These are phyloP conservation scores for Lasiurus borealis DNA, from an alignment of 2,113 vertebrate species.

Conservation along the genomic window DNA sequence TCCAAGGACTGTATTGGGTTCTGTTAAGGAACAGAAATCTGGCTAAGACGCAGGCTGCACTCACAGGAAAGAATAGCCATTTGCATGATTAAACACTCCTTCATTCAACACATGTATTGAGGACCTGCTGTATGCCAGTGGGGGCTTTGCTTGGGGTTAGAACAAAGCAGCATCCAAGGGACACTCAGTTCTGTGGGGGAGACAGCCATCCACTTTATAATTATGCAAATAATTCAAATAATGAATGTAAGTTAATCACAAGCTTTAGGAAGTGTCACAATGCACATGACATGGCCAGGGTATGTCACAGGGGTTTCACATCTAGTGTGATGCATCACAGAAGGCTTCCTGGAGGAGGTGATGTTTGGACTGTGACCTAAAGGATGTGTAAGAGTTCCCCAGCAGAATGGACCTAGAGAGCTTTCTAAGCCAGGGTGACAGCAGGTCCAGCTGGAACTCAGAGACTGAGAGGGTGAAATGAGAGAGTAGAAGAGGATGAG, in stretches of 20 bases:
- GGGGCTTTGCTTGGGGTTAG: neutral
- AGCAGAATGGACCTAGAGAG: neutral
- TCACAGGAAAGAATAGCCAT: neutral
- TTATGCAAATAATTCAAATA: neutral
- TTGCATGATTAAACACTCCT: neutral
- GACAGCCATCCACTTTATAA: neutral
- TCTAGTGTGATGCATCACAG: neutral
- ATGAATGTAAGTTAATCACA: neutral
- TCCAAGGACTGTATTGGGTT: neutral
- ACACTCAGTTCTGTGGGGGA: neutral
- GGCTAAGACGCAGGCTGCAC: neutral
- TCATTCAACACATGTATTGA: neutral
- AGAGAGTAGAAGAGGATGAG: neutral
- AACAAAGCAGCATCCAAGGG: neutral
- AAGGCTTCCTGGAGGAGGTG: conserved; percentile 36
- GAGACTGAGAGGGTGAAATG: neutral
- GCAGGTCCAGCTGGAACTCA: neutral
- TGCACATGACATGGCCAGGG: neutral
- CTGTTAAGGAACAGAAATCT: neutral
- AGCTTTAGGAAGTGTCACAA: neutral
- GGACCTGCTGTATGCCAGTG: neutral
- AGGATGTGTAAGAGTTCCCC: neutral
- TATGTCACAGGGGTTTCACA: neutral
- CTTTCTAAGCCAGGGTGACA: neutral
- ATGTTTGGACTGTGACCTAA: neutral